Evolutionary conservation across 2,113 vertebrate genomes (phyloP).

Genomic region (Micronycteris hirsuta): DNA sequence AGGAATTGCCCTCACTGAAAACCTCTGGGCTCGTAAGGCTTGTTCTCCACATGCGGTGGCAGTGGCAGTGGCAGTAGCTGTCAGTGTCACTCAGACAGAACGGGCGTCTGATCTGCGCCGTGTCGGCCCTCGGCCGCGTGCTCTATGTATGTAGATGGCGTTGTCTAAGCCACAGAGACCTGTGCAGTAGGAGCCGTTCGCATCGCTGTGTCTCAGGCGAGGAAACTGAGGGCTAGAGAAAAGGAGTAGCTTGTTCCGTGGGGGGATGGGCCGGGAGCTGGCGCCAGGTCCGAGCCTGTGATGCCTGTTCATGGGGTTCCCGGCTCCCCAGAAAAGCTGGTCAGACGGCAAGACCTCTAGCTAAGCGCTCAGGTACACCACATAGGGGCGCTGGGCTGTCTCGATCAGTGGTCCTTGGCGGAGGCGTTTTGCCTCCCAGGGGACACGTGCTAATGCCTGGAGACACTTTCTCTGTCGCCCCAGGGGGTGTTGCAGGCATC

Average conservation of each 20-base stretch:
- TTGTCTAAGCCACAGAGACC: not conserved
- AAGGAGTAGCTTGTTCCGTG: not conserved
- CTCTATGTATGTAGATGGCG: accelerated
- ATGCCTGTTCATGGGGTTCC: accelerated
- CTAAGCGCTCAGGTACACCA: not conserved
- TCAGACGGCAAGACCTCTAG: not conserved
- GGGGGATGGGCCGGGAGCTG: not conserved
- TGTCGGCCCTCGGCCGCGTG: accelerated
- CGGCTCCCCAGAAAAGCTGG: not conserved
- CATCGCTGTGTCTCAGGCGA: not conserved
- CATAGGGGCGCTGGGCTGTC: accelerated
- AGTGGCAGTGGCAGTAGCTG: too few relatives aligned
- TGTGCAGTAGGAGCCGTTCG: accelerated
- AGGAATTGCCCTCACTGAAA: not conserved
- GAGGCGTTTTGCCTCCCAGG: not conserved
- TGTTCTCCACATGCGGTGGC: not conserved
- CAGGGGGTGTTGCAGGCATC: accelerated
- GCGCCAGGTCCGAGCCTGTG: not conserved
- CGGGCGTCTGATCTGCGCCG: accelerated
- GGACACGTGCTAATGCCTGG: too few relatives aligned
- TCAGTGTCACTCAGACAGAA: accelerated
- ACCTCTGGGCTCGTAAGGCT: not conserved
- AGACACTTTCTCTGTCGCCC: not conserved
- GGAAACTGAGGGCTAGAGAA: not conserved
- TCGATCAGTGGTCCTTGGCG: not conserved